Evolutionary conservation across 2,113 vertebrate genomes (phyloP).

Genomic region (Fregata magnificens): DNA sequence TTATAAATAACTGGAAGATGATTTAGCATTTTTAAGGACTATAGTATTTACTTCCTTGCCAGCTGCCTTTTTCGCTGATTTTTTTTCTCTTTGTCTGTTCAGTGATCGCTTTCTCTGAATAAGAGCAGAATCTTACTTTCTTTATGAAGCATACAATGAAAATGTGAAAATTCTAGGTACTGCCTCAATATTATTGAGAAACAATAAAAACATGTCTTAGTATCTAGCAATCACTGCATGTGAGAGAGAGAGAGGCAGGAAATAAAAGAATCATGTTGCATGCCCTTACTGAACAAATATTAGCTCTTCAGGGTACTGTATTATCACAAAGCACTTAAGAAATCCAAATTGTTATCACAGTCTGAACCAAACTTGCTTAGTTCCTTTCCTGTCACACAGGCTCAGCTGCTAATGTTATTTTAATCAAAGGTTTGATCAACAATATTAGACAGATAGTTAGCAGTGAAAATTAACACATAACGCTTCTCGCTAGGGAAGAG

Average conservation of each 20-base stretch:
- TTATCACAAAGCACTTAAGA: conserved; percentile 36
- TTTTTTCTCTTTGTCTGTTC: background rate
- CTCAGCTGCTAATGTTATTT: conserved; percentile 24
- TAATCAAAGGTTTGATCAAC: conserved; percentile 54
- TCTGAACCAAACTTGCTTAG: background rate
- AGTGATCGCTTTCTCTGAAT: background rate
- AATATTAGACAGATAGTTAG: conserved; percentile 22
- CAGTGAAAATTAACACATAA: conserved; percentile 18
- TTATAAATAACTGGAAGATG: background rate
- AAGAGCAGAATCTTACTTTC: background rate
- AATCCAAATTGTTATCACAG: background rate
- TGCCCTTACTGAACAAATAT: conserved; percentile 21
- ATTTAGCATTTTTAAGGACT: background rate
- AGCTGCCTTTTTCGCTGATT: background rate
- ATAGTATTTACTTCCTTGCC: background rate
- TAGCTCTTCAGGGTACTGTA: conserved; percentile 23
- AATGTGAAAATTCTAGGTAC: conserved; percentile 15
- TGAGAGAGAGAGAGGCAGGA: background rate
- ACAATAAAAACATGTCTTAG: conserved; percentile 37
- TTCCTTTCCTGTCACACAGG: background rate
- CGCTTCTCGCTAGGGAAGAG: background rate
- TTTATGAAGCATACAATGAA: conserved; percentile 35
- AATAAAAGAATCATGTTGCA: conserved; percentile 38
- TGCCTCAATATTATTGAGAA: conserved; percentile 17
- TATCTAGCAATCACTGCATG: conserved; percentile 14